A percentile compares a stretch with the other conserved stretches of the same genome.
Evolutionary conservation across 2,888 invertebrate genomes (phyloP).

Genomic region (Serrognathus titanus): DNA sequence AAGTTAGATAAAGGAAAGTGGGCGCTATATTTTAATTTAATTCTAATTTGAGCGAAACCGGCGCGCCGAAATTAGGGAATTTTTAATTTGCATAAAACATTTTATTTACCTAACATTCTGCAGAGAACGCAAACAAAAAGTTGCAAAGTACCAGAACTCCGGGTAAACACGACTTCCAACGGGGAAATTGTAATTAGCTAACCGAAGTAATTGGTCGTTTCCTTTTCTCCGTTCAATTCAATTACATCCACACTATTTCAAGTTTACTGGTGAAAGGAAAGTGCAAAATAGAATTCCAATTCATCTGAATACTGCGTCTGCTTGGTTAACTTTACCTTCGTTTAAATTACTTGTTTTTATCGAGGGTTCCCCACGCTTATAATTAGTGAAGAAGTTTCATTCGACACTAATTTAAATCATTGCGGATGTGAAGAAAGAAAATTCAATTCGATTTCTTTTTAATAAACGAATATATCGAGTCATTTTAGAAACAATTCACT

Average conservation of each 20-base stretch:
- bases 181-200: constrained; percentile 31
- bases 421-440: no score
- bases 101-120: constrained; percentile 16
- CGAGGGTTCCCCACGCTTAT: no score
- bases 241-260: constrained; percentile 31
- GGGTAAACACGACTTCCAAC: constrained; percentile 8
- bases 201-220: constrained; percentile 32
- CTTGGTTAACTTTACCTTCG: no score
- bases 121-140: constrained; percentile 12
- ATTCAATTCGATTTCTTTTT: no score
- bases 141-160: constrained; percentile 13
- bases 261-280: constrained; percentile 14
- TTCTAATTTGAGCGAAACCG: constrained; percentile 9
- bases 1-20: no score
- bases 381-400: no score
- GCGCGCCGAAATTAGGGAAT: constrained; percentile 12
- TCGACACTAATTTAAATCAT: no score
- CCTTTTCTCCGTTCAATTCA: constrained; percentile 29
- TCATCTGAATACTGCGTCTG: not conserved
- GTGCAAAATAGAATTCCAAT: constrained; percentile 7
- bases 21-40: constrained; percentile 15
- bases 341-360: no score
- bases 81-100: constrained; percentile 24
- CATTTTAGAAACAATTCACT: no score
- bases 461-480: no score